Evolutionary conservation across 2,797 vertebrate species (phyloP).

Genomic region (Acipenser transmontanus): DNA sequence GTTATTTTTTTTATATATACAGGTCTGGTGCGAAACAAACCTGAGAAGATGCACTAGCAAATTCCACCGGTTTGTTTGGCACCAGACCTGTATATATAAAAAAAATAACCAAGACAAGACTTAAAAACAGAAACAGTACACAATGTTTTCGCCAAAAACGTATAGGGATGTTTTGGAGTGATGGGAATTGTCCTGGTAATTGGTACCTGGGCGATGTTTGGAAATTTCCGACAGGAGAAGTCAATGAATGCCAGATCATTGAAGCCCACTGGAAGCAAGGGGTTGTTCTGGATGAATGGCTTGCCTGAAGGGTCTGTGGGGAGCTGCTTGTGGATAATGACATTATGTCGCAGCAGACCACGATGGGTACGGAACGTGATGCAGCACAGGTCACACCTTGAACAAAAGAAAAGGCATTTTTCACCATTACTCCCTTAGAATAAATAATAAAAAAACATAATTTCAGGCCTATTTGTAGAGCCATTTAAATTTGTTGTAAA

Average conservation of each 20-base stretch:
- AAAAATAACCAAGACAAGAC: not conserved
- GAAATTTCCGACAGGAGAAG: constrained; percentile 93
- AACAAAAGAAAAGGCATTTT: not conserved
- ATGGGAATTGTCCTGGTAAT: not conserved
- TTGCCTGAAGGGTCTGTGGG: constrained; percentile 80
- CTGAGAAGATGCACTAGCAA: constrained; percentile 86
- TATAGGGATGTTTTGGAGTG: not conserved
- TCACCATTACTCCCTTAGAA: too few species aligned
- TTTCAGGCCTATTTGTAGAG: too few species aligned
- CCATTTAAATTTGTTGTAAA: too few species aligned
- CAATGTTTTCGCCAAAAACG: not conserved
- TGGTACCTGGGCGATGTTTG: constrained; percentile 88
- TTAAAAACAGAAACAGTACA: not conserved
- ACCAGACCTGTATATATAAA: constrained; percentile 76
- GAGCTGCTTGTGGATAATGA: constrained; percentile 83
- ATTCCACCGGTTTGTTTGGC: constrained; percentile 83
- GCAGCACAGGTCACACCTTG: constrained; percentile 88
- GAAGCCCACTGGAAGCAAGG: constrained; percentile 90
- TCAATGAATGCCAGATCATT: constrained; percentile 94
- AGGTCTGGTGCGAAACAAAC: constrained; percentile 92
- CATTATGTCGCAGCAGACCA: constrained; percentile 86
- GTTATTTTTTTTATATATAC: too few species aligned
- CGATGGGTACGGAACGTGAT: constrained; percentile 91
- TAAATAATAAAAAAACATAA: too few species aligned
- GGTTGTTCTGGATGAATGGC: constrained; percentile 95